Conservation (phyloP, 2,113 vertebrate species). For the Barnardius zonarius region DNA sequence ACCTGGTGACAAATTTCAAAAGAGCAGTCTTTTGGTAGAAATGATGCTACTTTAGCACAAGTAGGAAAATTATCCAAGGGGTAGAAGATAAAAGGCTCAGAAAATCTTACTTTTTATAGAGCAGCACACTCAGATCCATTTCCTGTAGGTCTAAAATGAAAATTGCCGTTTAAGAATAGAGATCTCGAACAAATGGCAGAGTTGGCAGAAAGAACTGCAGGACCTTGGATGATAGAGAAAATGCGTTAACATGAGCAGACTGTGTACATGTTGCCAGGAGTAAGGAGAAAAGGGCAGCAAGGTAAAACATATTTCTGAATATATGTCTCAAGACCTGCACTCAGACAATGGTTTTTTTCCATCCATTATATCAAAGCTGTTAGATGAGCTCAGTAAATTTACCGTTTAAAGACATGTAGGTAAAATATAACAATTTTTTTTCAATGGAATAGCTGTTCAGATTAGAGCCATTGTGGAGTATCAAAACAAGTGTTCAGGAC, state of each 20-base stretch:
- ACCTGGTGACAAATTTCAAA: background rate
- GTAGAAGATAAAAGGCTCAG: constrained; percentile 27
- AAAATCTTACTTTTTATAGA: constrained; percentile 15
- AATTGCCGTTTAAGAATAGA: constrained; percentile 36
- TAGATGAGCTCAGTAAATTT: constrained; percentile 44
- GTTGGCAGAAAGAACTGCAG: background rate
- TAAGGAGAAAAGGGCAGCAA: constrained; percentile 13
- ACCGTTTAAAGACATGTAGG: background rate
- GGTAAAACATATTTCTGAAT: constrained; percentile 38
- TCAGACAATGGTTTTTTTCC: constrained; percentile 11
- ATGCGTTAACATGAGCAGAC: background rate
- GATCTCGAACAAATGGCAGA: constrained; percentile 14
- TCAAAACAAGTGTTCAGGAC: background rate
- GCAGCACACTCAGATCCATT: background rate
- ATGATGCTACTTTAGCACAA: background rate
- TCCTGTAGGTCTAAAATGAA: constrained; percentile 25
- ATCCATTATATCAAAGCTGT: constrained; percentile 12
- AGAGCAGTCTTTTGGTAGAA: background rate
- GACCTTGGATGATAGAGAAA: constrained; percentile 25
- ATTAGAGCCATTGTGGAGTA: background rate
- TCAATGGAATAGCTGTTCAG: background rate
- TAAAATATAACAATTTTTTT: constrained; percentile 4
- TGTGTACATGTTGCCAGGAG: background rate
- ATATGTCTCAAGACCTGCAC: background rate
- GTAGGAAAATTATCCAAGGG: constrained; percentile 28